Conservation (phyloP, 1,140 invertebrate genomes). For the Atta texana region DNA sequence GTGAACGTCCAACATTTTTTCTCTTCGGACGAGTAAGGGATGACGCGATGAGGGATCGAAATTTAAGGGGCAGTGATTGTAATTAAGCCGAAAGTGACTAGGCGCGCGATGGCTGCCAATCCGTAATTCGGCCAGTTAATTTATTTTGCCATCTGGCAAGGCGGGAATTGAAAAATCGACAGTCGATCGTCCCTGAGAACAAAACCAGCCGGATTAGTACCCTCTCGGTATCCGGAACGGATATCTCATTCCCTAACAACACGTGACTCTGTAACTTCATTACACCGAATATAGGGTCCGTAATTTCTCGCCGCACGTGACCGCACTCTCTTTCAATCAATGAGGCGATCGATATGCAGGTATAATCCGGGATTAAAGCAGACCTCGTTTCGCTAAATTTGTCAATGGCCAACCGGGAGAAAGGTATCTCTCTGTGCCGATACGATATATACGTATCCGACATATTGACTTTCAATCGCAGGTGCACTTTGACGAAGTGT, state of each 20-base stretch:
- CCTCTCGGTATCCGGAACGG: background rate
- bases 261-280: slow-evolving; percentile 60
- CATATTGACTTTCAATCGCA: slow-evolving; percentile 19
- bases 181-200: slow-evolving; percentile 47
- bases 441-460: background rate
- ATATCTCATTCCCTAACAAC: slow-evolving; percentile 54
- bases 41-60: slow-evolving; percentile 74
- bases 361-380: slow-evolving; percentile 34
- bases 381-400: slow-evolving; percentile 42
- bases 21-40: slow-evolving; percentile 40
- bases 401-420: slow-evolving; percentile 12
- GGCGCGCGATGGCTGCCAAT: slow-evolving; percentile 22
- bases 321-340: slow-evolving; percentile 68
- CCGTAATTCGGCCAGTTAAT: slow-evolving; percentile 79
- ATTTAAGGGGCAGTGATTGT: slow-evolving; percentile 71
- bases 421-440: slow-evolving; percentile 8
- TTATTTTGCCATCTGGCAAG: slow-evolving; percentile 81
- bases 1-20: background rate
- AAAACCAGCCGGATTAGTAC: background rate
- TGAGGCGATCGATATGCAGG: slow-evolving; percentile 53
- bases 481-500: slow-evolving; percentile 16
- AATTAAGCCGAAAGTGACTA: slow-evolving; percentile 80
- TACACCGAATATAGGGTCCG: slow-evolving; percentile 64
- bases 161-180: slow-evolving; percentile 74
- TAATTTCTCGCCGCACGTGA: slow-evolving; percentile 76